phyloP scores from a whole-genome alignment of 2,797 vertebrate genomes.

The Myiothlypis coronata region DNA sequence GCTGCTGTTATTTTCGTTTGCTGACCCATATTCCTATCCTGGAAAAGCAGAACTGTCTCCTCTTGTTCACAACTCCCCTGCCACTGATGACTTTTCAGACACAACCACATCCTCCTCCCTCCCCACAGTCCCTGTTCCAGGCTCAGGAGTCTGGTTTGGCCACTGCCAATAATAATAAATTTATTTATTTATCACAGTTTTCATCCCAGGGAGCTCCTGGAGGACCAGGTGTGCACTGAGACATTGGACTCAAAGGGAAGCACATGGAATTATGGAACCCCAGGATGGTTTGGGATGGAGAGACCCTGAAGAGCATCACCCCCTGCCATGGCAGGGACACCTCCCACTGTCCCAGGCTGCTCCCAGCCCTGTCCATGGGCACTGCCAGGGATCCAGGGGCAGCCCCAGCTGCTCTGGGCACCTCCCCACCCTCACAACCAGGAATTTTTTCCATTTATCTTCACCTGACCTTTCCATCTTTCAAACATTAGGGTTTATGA shows the following conservation, averaged over 20 bases:
- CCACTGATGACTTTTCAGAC: neutral
- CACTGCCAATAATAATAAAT: neutral
- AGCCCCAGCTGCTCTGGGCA: neutral
- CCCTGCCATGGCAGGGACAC: neutral
- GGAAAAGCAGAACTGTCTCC: neutral
- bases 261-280: neutral
- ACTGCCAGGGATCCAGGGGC: neutral
- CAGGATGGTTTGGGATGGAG: neutral
- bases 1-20: neutral
- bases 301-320: neutral
- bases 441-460: rapidly evolving
- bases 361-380: neutral
- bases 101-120: neutral
- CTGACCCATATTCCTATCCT: neutral
- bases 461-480: neutral
- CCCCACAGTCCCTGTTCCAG: neutral
- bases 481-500: neutral
- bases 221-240: neutral
- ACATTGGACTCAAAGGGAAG: rapidly evolving
- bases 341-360: neutral
- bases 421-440: neutral
- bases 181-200: neutral
- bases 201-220: neutral
- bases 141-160: rapidly evolving
- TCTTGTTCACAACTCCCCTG: neutral